A percentile compares a stretch with the other conserved stretches of the same genome.
Conservation (phyloP, 2,113 vertebrate genomes). For the Melanerpes formicivorus region DNA sequence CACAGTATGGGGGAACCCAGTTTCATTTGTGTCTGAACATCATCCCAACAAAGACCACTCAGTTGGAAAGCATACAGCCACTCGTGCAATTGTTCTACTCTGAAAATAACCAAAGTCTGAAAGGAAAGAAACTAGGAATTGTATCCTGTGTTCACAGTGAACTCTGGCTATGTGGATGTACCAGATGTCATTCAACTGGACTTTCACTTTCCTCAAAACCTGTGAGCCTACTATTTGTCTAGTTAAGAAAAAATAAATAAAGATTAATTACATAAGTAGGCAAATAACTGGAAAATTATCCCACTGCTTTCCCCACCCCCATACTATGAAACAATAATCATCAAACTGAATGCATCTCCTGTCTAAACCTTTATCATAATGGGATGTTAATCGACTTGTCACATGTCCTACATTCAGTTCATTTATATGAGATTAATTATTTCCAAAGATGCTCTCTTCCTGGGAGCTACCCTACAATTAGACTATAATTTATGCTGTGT, state of each 20-base stretch:
- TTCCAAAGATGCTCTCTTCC: not conserved
- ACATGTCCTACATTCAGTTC: not conserved
- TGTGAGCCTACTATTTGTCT: not conserved
- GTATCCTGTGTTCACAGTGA: not conserved
- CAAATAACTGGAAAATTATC: not conserved
- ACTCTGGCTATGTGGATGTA: not conserved
- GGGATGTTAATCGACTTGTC: not conserved
- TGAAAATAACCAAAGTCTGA: not conserved
- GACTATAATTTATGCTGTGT: not conserved
- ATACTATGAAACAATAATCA: not conserved
- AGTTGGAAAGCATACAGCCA: not conserved
- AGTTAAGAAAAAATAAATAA: not conserved
- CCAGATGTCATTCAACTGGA: not conserved
- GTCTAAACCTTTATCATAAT: not conserved
- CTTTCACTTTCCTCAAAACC: not conserved
- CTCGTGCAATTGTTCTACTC: not conserved
- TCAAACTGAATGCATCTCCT: not conserved
- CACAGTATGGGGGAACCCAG: not conserved
- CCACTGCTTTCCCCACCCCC: not conserved
- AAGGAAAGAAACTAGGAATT: not conserved
- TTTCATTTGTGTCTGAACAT: not conserved
- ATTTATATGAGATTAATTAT: not conserved
- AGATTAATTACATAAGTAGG: not conserved
- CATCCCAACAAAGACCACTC: not conserved
- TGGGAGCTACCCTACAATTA: not conserved